These are phyloP conservation scores for Microtus oregoni DNA, from an alignment of 2,113 vertebrate species.

Conservation along the genomic window DNA sequence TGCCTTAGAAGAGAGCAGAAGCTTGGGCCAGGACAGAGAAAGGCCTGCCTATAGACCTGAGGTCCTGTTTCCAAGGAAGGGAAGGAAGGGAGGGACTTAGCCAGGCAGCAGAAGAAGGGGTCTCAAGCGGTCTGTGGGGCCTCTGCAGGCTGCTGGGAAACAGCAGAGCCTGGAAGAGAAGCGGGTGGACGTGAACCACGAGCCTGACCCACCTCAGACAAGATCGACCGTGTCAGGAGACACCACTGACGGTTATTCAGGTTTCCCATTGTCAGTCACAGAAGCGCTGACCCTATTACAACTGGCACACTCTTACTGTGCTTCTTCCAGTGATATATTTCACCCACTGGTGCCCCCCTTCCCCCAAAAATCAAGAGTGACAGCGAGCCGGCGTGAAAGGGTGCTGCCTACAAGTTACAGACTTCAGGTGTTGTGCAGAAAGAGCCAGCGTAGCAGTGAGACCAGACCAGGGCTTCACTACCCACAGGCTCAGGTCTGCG, in stretches of 20 bases:
- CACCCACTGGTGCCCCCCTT: conserved; percentile 86
- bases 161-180: conserved; percentile 86
- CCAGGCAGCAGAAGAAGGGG: conserved; percentile 34
- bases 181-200: background rate
- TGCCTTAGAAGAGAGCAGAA: background rate
- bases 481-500: background rate
- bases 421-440: conserved; percentile 37
- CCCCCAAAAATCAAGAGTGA: conserved; percentile 47
- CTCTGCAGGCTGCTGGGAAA: conserved; percentile 89
- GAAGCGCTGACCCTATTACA: background rate
- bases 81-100: conserved; percentile 74
- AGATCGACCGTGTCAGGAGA: background rate
- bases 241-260: accelerated
- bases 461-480: background rate
- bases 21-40: conserved; percentile 8
- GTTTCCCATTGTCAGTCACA: background rate
- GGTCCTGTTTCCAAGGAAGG: conserved; percentile 86
- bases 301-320: background rate
- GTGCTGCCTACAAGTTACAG: conserved; percentile 83
- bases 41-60: conserved; percentile 66
- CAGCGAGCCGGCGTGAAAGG: conserved; percentile 85
- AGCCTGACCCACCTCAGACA: background rate
- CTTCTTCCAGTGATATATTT: conserved; percentile 73
- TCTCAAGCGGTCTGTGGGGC: conserved; percentile 88
- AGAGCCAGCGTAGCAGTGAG: background rate